phyloP scores from a whole-genome alignment of 2,888 invertebrate genomes.

The Tuta absoluta region DNA sequence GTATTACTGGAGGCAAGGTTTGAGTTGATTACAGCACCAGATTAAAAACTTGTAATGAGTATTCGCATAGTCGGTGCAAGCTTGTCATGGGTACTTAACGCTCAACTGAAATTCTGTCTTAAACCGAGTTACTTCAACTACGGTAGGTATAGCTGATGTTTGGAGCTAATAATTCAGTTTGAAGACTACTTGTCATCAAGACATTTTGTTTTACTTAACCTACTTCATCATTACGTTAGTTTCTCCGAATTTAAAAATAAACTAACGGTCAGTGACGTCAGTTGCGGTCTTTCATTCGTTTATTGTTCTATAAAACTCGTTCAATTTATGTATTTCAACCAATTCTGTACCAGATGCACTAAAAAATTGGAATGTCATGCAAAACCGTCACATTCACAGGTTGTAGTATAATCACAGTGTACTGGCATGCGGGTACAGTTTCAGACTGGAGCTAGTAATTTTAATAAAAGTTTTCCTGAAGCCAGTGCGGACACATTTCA shows the following conservation, averaged over 20 bases:
- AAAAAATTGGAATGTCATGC: no score
- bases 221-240: no score
- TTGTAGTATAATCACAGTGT: neutral
- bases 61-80: neutral
- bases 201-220: no score
- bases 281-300: no score
- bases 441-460: constrained; percentile 1
- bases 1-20: neutral
- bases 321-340: no score
- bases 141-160: neutral
- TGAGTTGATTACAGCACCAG: constrained; percentile 1
- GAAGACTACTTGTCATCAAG: no score
- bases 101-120: neutral
- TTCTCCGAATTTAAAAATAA: no score
- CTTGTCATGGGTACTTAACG: neutral
- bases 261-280: no score
- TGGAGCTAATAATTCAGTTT: no score
- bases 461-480: constrained; percentile 17
- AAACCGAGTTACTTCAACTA: neutral
- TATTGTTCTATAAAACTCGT: no score
- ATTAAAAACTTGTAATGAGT: neutral
- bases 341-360: no score
- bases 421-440: neutral
- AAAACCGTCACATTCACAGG: no score
- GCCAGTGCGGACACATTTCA: constrained; percentile 21